Base-by-base conservation (phyloP, 2,888 invertebrate species). In the Ectemnius lituratus region DNA sequence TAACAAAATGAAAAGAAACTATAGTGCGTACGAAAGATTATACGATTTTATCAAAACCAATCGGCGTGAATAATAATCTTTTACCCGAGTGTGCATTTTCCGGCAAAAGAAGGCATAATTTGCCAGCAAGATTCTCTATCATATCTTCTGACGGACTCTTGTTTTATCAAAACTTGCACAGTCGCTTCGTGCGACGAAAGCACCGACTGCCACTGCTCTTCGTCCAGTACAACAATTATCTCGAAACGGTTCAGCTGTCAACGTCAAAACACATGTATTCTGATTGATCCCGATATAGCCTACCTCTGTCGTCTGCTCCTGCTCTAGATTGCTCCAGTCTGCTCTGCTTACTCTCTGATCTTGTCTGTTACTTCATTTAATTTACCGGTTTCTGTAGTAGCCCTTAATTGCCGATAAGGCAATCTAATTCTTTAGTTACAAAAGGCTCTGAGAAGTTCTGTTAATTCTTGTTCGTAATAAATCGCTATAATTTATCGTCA, bases 91-190 rank as follows among this genome's bases (percentile, higher is more conserved):
- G 83, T 49, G 83, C 82, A 66, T 86, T 84, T 67, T 88, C 86
- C 46, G 85, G 85, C 65, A 90, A 72, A 76, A 88, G 86, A 70
- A 85, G 85, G 79, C 86, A 90, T 78, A 90, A 85, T 77, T 89
- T 90, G 4, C 87, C 90, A 74, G 90, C 90, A 45, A 90, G 87
- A 86, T 90, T 90, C 72, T 89, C 90, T 83, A 88, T 85, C 90
- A 90, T 90, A 76, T 79, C 79, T 79, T 18, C 13, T 28, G 20
- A n/a, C 8, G 49, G 63, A n/a, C 27, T 8, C 2, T 67, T 11
- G 2, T 20, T 13, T 23, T 57, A 20, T 18, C 6, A 23, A 16
- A 56, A 37, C 16, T 46, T 6, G 37, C 52, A 14, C n/a, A 52
- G n/a, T 13, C 4, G 20, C 20, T 16, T 18, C 0, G 47, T 28